Conservation (phyloP, 1,140 invertebrate genomes). For the Macrocentrus cingulum region DNA sequence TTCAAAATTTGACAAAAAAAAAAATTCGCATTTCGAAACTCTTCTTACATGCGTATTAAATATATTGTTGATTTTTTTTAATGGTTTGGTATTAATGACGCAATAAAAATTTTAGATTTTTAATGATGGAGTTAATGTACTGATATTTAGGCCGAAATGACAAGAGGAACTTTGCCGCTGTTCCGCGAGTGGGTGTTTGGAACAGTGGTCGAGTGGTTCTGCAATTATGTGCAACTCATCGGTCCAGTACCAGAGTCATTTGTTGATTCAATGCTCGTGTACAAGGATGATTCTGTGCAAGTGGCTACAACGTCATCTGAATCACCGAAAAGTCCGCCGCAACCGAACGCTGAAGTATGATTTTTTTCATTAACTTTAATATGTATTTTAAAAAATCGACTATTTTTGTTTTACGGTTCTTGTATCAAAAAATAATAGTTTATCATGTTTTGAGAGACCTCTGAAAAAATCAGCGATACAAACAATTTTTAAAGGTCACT, state of each 20-base stretch:
- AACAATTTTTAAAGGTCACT: not conserved
- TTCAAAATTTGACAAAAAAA: too few relatives aligned
- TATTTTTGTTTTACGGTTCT: too few relatives aligned
- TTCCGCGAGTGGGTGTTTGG: constrained; percentile 33
- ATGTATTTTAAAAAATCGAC: constrained; percentile 17
- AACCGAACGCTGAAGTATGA: constrained; percentile 40
- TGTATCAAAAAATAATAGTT: too few relatives aligned
- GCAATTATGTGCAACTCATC: constrained; percentile 25
- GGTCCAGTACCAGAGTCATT: constrained; percentile 36
- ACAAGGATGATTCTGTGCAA: constrained; percentile 24
- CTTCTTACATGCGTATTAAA: too few relatives aligned
- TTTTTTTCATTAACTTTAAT: not conserved
- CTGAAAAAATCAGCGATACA: too few relatives aligned
- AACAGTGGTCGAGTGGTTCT: constrained; percentile 32
- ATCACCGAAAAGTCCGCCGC: constrained; percentile 21
- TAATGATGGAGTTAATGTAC: too few relatives aligned
- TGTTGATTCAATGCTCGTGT: constrained; percentile 36
- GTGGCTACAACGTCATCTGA: constrained; percentile 4
- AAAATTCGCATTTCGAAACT: not conserved
- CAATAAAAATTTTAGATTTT: too few relatives aligned
- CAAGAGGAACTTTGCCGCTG: constrained; percentile 19
- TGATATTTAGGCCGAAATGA: constrained; percentile 30
- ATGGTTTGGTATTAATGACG: too few relatives aligned
- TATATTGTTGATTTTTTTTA: too few relatives aligned
- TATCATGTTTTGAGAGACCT: too few relatives aligned